Percentiles rank a stretch among this genome's conserved stretches.
Conservation (phyloP, 2,113 vertebrate species). For the Chauna torquata region DNA sequence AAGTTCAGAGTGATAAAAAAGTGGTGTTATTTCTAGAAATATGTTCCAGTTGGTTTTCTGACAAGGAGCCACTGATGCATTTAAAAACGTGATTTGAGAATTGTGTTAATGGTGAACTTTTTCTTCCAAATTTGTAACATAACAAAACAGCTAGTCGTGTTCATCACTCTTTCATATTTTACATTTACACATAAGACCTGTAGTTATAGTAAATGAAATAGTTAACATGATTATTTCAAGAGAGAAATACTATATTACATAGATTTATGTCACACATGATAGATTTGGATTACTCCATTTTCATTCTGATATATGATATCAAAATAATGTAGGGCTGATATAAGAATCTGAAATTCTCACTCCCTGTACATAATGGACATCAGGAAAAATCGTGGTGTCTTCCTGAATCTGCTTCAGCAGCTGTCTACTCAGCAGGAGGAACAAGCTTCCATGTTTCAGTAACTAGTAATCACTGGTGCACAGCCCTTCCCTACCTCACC, state of each 20-base stretch:
- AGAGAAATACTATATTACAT: neutral
- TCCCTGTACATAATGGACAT: neutral
- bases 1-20: neutral
- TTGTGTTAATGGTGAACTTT: neutral
- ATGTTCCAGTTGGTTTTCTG: neutral
- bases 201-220: neutral
- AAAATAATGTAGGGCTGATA: neutral
- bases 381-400: neutral
- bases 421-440: slow-evolving; percentile 62
- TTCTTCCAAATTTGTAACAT: neutral
- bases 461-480: slow-evolving; percentile 34
- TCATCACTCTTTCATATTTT: neutral
- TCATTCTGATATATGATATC: neutral
- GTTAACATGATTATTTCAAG: neutral
- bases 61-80: neutral
- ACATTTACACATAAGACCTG: neutral
- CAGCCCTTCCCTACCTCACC: neutral
- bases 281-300: neutral
- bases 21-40: neutral
- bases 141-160: neutral
- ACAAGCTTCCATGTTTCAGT: slow-evolving; percentile 24
- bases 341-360: neutral
- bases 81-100: neutral
- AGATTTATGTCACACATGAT: neutral
- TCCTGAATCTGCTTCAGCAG: slow-evolving; percentile 55